Base-by-base conservation (phyloP, 1,140 invertebrate genomes). In the Hyles euphorbiae region DNA sequence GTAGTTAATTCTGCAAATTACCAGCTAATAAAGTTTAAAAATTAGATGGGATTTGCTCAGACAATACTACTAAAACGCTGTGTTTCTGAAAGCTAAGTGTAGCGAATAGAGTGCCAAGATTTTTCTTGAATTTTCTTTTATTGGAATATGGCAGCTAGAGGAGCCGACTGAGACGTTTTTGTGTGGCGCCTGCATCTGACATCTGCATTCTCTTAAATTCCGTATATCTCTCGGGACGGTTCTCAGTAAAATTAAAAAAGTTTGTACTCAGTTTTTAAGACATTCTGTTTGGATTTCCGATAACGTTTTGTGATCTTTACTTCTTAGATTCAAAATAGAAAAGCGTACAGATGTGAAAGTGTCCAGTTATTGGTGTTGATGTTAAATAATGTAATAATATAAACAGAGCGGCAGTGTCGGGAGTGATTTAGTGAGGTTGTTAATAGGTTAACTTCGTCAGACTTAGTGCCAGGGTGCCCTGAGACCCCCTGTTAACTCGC, bases 361-460 rank as follows among this genome's bases (percentile, higher is more conserved):
- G 22, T 2, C 22, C 22, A 22, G 22, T 22, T 22, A 22, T 22
- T 22, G 22, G 22, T 22, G 22, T 22, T 22, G 22, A 22, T 22
- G 22, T 22, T 22, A 22, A 22, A 22, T 22, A 22, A 22, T 22
- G 22, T 22, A 22, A 22, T 22, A 22, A 22, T 22, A 22, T 60
- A 70, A 67, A 68, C 67, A 53, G 76, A 77, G 56, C 75, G 70
- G 65, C 69, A 77, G 70, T 80, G 74, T 77, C 70, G 65, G 67
- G 67, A 74, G 81, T 83, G 81, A 84, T 81, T 84, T 83, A 86
- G 70, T 73, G 71, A 70, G 65, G 61, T 74, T 72, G 76, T 81
- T 85, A 83, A 85, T 85, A 74, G 82, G 67, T 72, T 77, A 82
- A 85, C 71, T 85, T 86, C 65, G 74, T 77, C 67, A 67, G 78